Base-by-base conservation (phyloP, 2,113 vertebrate genomes). In the Aplodontia rufa region DNA sequence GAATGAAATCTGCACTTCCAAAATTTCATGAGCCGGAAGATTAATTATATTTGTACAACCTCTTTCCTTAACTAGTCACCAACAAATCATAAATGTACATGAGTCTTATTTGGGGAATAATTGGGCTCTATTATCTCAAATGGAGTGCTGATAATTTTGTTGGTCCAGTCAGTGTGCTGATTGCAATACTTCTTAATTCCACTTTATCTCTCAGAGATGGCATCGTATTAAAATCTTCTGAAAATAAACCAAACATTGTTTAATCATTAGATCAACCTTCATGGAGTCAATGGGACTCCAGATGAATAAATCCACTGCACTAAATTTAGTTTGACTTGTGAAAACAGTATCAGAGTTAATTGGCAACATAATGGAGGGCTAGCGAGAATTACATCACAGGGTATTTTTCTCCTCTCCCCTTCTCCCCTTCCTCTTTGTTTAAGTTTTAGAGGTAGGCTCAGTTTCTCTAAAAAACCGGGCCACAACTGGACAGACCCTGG, bases 31-130 rank as follows among this genome's bases (percentile, higher is more conserved):
- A 96, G 55, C 79, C 37, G 53, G 94, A 96, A 97, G 93, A 98
- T 97, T 97, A 97, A 98, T 97, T 98, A 96, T 97, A 95, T 96
- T 98, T 97, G 89, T 76, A 84, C 75, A 98, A 80, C 35, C 96
- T 84, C 84, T 53, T 16, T 11, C 28, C 76, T 96, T 94, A 95
- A 91, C 81, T 47, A 91, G 90, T 96, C 69, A 37, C 66, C 92
- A 97, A 96, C 53, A 87, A 93, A 94, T 95, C 97, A 6, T 87
- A 71, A 86, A 86, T 84, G 93, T 87, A 71, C 68, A 62, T 83
- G 60, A 92, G 64, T 93, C 81, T 96, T 97, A 93, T 89, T 94
- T 97, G 79, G 83, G 90, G 91, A 95, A 94, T 95, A 96, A 97
- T 98, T 98, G 96, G 20, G 42, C 74, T 93, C 79, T 94, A 97